Percentiles rank a stretch among this genome's conserved stretches.
Evolutionary conservation across 2,888 invertebrate species (phyloP).

Genomic region (Chrysotoxum bicinctum): DNA sequence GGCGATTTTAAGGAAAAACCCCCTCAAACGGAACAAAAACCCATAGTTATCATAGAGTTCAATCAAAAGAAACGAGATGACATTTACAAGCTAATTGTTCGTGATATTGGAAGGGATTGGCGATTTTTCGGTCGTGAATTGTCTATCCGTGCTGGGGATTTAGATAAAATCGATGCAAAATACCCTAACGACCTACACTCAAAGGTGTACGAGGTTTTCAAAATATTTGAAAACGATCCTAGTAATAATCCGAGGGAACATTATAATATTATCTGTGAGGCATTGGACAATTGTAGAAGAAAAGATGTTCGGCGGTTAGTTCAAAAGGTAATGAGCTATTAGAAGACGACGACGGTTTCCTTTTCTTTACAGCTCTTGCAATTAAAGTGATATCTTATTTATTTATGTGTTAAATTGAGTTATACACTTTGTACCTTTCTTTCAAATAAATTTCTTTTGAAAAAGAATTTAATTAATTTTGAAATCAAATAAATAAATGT

Average conservation of each 20-base stretch:
- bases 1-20: neutral
- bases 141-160: slow-evolving; percentile 76
- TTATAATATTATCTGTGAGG: slow-evolving; percentile 74
- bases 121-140: slow-evolving; percentile 78
- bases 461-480: neutral
- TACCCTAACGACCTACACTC: slow-evolving; percentile 76
- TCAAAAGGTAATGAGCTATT: slow-evolving; percentile 75
- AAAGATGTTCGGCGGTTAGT: slow-evolving; percentile 76
- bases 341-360: neutral
- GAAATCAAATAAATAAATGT: too few species aligned
- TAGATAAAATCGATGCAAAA: slow-evolving; percentile 78
- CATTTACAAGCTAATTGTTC: slow-evolving; percentile 77
- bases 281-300: slow-evolving; percentile 75
- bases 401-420: too few species aligned
- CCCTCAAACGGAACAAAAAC: neutral
- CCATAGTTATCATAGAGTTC: slow-evolving; percentile 43
- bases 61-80: slow-evolving; percentile 76
- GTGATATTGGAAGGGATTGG: slow-evolving; percentile 79
- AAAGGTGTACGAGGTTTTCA: slow-evolving; percentile 76
- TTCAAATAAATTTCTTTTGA: neutral
- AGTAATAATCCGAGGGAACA: slow-evolving; percentile 74
- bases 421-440: neutral
- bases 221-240: slow-evolving; percentile 78
- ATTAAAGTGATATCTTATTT: neutral
- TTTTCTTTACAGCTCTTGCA: neutral